Evolutionary conservation across 2,797 vertebrate species (phyloP).

Genomic region (Holocentrus rufus): DNA sequence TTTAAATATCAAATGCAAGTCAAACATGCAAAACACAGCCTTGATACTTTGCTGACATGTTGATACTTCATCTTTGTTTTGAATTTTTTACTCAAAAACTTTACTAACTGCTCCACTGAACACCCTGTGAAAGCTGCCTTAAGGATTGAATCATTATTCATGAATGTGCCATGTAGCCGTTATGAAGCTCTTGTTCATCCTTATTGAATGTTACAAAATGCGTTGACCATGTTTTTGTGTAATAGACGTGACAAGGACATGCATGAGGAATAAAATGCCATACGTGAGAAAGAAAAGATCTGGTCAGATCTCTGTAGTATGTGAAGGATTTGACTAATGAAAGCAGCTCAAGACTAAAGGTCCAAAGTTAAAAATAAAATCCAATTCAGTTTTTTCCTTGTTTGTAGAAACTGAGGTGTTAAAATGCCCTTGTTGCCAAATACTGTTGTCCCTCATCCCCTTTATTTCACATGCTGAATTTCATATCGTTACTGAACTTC

Average conservation of each 20-base stretch:
- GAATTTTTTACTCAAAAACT: neutral
- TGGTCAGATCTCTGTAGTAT: neutral
- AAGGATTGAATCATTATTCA: neutral
- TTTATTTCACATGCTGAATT: slow-evolving; percentile 7
- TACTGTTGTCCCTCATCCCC: no score
- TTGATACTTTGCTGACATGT: neutral
- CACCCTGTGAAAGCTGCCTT: neutral
- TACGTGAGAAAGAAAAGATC: neutral
- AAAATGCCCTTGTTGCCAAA: no score
- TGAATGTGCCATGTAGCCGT: slow-evolving; percentile 7
- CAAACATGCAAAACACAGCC: neutral
- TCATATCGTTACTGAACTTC: no score
- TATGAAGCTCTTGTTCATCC: neutral
- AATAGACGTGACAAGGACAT: slow-evolving; percentile 28
- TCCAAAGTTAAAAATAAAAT: neutral
- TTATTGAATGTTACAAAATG: slow-evolving; percentile 34
- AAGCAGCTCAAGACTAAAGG: neutral
- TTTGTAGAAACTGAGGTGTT: neutral
- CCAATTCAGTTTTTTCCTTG: neutral
- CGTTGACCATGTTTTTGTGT: neutral
- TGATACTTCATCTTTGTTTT: neutral
- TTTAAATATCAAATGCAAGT: neutral
- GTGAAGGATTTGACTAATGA: neutral
- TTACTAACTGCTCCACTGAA: neutral
- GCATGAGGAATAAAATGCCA: slow-evolving; percentile 17